phyloP scores from a whole-genome alignment of 2,113 vertebrate species.

The Eubucco bourcierii region DNA sequence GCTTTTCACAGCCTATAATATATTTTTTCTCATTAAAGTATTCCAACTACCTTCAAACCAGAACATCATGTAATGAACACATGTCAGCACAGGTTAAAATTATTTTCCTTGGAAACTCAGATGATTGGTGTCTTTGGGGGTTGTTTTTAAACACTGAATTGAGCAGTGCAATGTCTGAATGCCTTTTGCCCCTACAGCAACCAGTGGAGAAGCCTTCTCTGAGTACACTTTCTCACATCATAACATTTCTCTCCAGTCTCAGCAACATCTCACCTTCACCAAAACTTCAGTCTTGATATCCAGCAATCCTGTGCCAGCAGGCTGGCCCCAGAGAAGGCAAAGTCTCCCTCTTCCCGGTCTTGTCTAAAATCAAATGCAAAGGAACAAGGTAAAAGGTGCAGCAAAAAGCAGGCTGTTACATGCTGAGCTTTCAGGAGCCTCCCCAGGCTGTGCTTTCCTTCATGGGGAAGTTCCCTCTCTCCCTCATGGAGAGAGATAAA shows the following conservation, averaged over 20 bases:
- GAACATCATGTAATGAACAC: not conserved
- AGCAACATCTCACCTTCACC: fast-evolving
- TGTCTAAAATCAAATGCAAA: not conserved
- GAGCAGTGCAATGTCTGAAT: fast-evolving
- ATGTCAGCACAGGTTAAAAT: not conserved
- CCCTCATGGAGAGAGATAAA: too few species aligned
- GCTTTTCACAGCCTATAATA: too few species aligned
- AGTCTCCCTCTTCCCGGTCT: fast-evolving
- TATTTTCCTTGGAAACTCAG: not conserved
- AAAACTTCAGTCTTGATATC: fast-evolving
- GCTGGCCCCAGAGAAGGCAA: too few species aligned
- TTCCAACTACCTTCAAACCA: too few species aligned
- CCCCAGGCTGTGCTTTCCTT: not conserved
- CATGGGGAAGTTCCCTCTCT: too few species aligned
- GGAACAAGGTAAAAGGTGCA: not conserved
- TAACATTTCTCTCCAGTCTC: not conserved
- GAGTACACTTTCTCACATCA: fast-evolving
- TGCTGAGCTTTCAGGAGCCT: too few species aligned
- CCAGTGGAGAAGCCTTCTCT: fast-evolving
- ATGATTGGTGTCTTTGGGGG: fast-evolving
- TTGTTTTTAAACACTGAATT: not conserved
- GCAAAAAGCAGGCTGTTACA: not conserved
- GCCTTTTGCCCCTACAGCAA: too few species aligned
- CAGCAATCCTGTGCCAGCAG: fast-evolving
- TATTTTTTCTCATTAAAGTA: too few species aligned